Evolutionary conservation across 1,140 invertebrate species (phyloP).

Genomic region (Psilanteris sp.): DNA sequence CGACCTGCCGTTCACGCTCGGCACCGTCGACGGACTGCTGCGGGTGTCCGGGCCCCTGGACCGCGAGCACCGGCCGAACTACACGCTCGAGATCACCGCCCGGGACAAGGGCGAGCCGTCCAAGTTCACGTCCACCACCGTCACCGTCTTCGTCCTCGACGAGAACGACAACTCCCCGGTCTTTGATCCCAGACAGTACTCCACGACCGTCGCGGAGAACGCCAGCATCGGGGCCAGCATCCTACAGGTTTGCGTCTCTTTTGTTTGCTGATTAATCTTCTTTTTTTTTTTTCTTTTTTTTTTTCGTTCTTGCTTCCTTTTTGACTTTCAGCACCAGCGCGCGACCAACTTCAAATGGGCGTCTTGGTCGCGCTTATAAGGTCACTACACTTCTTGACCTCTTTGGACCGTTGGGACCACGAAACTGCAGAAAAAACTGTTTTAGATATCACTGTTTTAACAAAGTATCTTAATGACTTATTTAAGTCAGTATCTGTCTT

Average conservation of each 20-base stretch:
- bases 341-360: too few relatives aligned
- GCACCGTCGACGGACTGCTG: constrained; percentile 91
- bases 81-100: constrained; percentile 89
- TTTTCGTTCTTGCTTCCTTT: too few relatives aligned
- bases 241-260: constrained; percentile 83
- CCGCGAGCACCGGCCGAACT: constrained; percentile 90
- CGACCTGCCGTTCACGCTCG: constrained; percentile 88
- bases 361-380: too few relatives aligned
- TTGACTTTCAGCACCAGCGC: too few relatives aligned
- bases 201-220: constrained; percentile 93
- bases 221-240: constrained; percentile 95
- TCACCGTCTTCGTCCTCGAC: constrained; percentile 90
- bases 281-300: too few relatives aligned
- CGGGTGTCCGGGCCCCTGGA: constrained; percentile 90
- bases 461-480: too few relatives aligned
- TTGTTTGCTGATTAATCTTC: neutral
- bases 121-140: constrained; percentile 84
- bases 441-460: too few relatives aligned
- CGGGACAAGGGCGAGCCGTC: constrained; percentile 93
- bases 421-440: too few relatives aligned
- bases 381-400: too few relatives aligned
- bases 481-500: too few relatives aligned
- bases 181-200: constrained; percentile 93
- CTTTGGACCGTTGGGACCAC: too few relatives aligned
- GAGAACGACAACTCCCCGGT: constrained; percentile 96